Evolutionary conservation across 2,113 vertebrate species (phyloP), one percentile per base, ranked within the genome.

Genomic region (Mormyrus iriodes): DNA sequence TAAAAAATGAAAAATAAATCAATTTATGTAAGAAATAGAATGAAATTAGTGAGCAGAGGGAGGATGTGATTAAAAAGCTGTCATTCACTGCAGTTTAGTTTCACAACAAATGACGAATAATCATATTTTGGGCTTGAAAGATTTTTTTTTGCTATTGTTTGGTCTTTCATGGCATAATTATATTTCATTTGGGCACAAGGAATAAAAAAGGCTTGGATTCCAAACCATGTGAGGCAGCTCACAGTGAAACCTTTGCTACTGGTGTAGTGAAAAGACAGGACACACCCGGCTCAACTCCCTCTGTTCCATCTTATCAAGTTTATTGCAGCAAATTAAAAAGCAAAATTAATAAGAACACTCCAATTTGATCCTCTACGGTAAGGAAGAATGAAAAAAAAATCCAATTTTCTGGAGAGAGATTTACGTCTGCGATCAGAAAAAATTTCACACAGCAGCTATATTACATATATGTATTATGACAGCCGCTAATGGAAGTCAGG

Each of bases 311-410:
- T 53, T 46, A 52, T 44, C 84, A 86, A 46, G 49, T 52, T n/a
- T 86, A 86, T 86, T 52, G 49, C 46, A 53, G 49, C 84, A 31
- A 86, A 86, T 86, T 46, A 86, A 86, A 51, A 86, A 86, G n/a
- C 84, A 53, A 51, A 51, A 51, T 86, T 52, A 86, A 86, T 86
- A 44, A 86, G 49, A 51, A 46, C 17, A 52, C 49, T 53, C 46
- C 84, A 86, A 52, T 52, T 86, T 31, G 48, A n/a, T 35, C 6
- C 24, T 86, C 84, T 53, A 17, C 21, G 46, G 24, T 31, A n/a
- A 31, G 44, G 46, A 51, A 51, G 42, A 44, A 85, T 85, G 83
- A 6, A 85, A 79, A 73, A 86, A 79, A 86, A 86, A 86, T 86
- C 84, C 49, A 86, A 86, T 86, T 86, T 86, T 27, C 84, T 86